A percentile compares a stretch with the other conserved stretches of the same genome.
Conservation (phyloP, 2,888 invertebrate species). For the Lasioglossum morio region DNA sequence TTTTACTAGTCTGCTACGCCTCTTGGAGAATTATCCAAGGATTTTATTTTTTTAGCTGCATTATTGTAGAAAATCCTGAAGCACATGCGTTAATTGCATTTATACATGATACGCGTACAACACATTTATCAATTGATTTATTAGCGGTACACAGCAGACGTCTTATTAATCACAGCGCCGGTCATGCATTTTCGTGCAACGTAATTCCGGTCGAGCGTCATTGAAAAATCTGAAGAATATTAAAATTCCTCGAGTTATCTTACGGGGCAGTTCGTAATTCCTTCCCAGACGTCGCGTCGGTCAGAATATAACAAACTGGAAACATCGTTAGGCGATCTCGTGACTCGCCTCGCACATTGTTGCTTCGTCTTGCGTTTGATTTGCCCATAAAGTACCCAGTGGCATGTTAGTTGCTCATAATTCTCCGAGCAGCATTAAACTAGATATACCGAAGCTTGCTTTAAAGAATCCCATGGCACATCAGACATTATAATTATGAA, state of each 20-base stretch:
- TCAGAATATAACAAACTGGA: not conserved
- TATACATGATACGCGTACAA: not conserved
- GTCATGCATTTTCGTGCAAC: not conserved
- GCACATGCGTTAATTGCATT: too few species aligned
- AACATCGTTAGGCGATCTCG: slow-evolving; percentile 3
- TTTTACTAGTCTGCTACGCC: too few species aligned
- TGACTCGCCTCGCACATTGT: slow-evolving; percentile 8
- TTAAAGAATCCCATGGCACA: slow-evolving; percentile 8
- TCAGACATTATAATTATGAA: slow-evolving; percentile 8
- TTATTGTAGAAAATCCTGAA: too few species aligned
- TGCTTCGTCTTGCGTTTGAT: not conserved
- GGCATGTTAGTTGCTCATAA: slow-evolving; percentile 6
- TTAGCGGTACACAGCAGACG: too few species aligned
- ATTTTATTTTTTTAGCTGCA: too few species aligned
- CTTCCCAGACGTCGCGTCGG: not conserved
- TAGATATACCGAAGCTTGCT: not conserved
- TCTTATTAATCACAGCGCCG: not conserved
- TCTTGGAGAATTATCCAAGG: too few species aligned
- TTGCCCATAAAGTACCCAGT: slow-evolving; percentile 7
- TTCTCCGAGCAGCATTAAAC: not conserved
- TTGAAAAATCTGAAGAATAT: not conserved
- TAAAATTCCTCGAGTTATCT: not conserved
- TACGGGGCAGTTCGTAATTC: not conserved
- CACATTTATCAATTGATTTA: not conserved
- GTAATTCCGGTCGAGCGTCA: not conserved